Evolutionary conservation across 2,797 vertebrate species (phyloP).

Genomic region (Leucoraja ocellata): DNA sequence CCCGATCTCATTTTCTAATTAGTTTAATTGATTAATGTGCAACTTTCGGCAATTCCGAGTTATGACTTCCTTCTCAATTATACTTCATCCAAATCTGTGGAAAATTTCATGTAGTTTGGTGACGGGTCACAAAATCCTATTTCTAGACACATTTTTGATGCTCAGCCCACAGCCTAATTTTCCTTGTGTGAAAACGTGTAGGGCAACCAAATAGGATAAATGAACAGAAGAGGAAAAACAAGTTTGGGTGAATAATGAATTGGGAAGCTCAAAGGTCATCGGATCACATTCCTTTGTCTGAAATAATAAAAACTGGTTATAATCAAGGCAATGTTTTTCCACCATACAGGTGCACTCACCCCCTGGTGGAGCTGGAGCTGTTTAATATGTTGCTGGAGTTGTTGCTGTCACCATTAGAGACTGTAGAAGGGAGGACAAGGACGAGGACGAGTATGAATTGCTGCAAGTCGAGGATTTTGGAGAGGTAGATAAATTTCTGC

Average conservation of each 20-base stretch:
- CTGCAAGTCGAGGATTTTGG: slow-evolving; percentile 72
- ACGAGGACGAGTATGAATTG: slow-evolving; percentile 72
- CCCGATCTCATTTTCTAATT: too few species aligned
- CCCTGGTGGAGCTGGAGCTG: slow-evolving; percentile 74
- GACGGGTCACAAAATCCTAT: too few species aligned
- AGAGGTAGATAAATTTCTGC: slow-evolving; percentile 89
- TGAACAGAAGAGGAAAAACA: background rate
- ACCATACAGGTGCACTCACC: slow-evolving; percentile 48
- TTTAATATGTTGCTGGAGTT: slow-evolving; percentile 76
- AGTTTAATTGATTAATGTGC: too few species aligned
- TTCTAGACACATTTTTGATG: too few species aligned
- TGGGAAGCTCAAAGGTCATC: background rate
- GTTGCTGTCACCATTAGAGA: slow-evolving; percentile 85
- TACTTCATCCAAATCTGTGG: too few species aligned
- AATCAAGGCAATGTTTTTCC: slow-evolving; percentile 20
- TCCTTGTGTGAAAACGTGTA: background rate
- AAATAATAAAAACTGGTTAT: background rate
- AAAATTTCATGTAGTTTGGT: too few species aligned
- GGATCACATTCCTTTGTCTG: background rate
- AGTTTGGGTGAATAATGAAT: background rate
- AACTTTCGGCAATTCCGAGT: too few species aligned
- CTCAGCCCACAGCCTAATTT: too few species aligned
- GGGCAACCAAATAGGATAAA: background rate
- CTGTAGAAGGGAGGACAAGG: slow-evolving; percentile 78
- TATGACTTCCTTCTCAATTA: too few species aligned